Evolutionary conservation across 2,888 invertebrate genomes (phyloP).

Genomic region (Chorisops tibialis): DNA sequence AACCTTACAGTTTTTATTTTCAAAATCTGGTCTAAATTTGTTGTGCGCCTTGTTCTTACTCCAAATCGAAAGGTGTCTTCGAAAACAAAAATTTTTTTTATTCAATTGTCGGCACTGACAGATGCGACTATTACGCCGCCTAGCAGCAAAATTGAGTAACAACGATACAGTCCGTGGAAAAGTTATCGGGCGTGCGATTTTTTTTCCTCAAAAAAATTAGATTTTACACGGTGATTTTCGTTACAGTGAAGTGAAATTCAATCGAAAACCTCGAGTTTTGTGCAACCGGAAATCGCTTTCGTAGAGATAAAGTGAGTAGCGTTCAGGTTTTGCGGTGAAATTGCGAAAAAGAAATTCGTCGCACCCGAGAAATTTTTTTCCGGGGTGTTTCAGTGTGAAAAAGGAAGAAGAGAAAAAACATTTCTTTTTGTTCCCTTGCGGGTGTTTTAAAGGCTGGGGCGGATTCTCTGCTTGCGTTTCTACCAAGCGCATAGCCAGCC

Average conservation of each 20-base stretch:
- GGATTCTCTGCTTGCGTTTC: conserved; percentile 1
- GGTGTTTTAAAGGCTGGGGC: conserved; percentile 11
- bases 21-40: too few species aligned
- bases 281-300: not conserved
- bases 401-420: too few species aligned
- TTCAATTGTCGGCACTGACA: too few species aligned
- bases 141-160: too few species aligned
- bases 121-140: too few species aligned
- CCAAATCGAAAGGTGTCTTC: too few species aligned
- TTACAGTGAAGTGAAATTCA: not conserved
- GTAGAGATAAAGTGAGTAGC: conserved; percentile 4
- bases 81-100: too few species aligned
- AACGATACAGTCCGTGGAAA: too few species aligned
- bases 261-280: not conserved
- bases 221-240: not conserved
- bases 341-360: not conserved
- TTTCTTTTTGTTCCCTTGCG: not conserved
- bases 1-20: too few species aligned
- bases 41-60: too few species aligned
- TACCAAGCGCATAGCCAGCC: conserved; percentile 13
- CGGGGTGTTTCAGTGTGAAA: conserved; percentile 2
- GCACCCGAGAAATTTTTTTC: too few species aligned
- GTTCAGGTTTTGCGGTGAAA: not conserved
- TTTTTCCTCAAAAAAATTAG: not conserved
- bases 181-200: conserved; percentile 15